Evolutionary conservation across 2,888 invertebrate species (phyloP), one percentile per base, ranked within the genome.

Genomic region (Synanthedon tipuliformis): DNA sequence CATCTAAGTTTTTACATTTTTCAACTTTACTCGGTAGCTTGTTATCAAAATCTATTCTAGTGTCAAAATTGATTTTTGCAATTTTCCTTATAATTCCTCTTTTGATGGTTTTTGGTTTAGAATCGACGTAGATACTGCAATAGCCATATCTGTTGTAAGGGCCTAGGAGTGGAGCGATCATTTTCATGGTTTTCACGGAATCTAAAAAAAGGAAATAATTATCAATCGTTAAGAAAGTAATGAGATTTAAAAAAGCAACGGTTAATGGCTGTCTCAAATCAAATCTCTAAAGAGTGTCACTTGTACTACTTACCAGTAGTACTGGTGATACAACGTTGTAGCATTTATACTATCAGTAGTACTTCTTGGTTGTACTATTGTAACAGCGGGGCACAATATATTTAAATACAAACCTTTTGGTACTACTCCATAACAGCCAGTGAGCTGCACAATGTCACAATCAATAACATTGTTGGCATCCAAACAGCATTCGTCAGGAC

Each of bases 401-500:
- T 27, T 27, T 1, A 7, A 27, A 10, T 34, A 45, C 45, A 45
- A n/a, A 81, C 85, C 79, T 69, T 55, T 64, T 1, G 69, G 63
- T 12, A 85, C 50, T 45, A 59, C 56, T 0, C 64, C 72, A 3
- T 56, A 52, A 16, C 74, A 74, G 1, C 69, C 69, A 1, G 75
- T 56, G 2, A 78, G 59, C 23, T 74, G 62, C 3, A 86, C 13
- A 1, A 71, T 61, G 15, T 73, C 64, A 55, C 84, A 85, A n/a
- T 76, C 69, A 1, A 64, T 50, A 1, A 57, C 55, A 3, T 61
- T 62, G 12, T 62, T 69, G 5, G 53, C 52, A 23, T 66, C 59
- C 50, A 84, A 60, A 50, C 84, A 85, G 54, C 86, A 86, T 52
- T 71, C 61, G 41, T 78, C 78, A 0, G 81, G 75, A 0, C 61